Evolutionary conservation across 2,888 invertebrate genomes (phyloP).

Genomic region (Acronicta psi): DNA sequence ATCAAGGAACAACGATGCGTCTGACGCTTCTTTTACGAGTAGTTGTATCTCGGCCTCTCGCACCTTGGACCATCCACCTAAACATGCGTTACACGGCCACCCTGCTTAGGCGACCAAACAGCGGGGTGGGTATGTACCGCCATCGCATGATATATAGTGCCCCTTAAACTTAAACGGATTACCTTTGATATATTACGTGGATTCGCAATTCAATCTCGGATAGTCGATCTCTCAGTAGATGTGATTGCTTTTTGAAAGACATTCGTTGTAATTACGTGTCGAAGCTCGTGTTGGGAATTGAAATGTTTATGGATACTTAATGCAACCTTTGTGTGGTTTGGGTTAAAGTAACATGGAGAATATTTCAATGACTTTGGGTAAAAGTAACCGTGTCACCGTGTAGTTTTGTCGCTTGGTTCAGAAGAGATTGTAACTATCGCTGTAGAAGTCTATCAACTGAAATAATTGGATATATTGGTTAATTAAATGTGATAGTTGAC

Average conservation of each 20-base stretch:
- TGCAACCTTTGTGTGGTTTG: not conserved
- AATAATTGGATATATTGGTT: too few species aligned
- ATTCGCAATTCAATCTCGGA: constrained; percentile 86
- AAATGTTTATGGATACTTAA: constrained; percentile 13
- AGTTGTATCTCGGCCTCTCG: constrained; percentile 25
- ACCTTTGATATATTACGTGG: constrained; percentile 88
- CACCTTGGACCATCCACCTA: constrained; percentile 64
- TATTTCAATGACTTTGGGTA: not conserved
- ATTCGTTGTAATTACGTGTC: constrained; percentile 70
- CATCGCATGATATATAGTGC: constrained; percentile 86
- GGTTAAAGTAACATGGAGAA: not conserved
- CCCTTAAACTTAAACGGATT: constrained; percentile 88
- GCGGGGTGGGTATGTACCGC: constrained; percentile 77
- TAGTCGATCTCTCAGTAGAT: constrained; percentile 79
- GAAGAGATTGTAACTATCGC: not conserved
- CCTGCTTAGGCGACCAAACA: constrained; percentile 87
- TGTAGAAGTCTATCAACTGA: too few species aligned
- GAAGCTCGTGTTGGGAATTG: constrained; percentile 23
- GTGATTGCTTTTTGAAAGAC: constrained; percentile 80
- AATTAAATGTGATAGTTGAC: too few species aligned
- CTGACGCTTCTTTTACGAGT: not conserved
- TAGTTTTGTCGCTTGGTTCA: not conserved
- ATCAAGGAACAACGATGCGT: too few species aligned
- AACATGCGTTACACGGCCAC: constrained; percentile 81
- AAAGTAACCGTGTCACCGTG: too few species aligned